Base-by-base conservation (phyloP, 2,888 invertebrate genomes). In the Drosophila falleni region DNA sequence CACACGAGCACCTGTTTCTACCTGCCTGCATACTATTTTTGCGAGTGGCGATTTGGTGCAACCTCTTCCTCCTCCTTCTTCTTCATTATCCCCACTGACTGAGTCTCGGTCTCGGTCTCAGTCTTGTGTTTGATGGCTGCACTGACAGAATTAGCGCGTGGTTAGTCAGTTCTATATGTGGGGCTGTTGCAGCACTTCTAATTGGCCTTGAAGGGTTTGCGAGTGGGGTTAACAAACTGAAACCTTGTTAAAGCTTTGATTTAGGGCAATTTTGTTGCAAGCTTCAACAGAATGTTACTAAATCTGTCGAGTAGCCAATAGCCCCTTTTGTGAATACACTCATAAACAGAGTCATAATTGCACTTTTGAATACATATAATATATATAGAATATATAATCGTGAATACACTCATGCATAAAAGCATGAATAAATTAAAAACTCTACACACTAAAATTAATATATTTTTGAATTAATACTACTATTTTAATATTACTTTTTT, bases 61-160 rank as follows among this genome's bases (percentile, higher is more conserved):
- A 15, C 31, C 37, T 31, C 11, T 1, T 1, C 23, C 16, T 13
- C 5, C 13, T 31, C 13, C n/a, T 8, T 37, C 31, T 31, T 11
- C n/a, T 8, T 37, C 37, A 19, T 16, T 9, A 13, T 33, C 29
- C 54, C 26, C 46, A 33, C 11, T 44, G 13, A 1, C 31, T 9
- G 10, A 31, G 31, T 5, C 35, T 11, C 59, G 8, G 31, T 2
- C 56, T 59, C 68, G 8, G 31, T 9, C 56, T 59, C 68, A 79
- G 78, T 71, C 78, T 76, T 74, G 72, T 73, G 82, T 82, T 80
- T 81, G 82, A 81, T 62, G 81, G 44, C 71, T 81, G 71, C 80
- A 80, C 84, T 86, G 88, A 53, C 78, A 86, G 75, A 88, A 84
- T 82, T 80, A 78, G 77, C 74, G 62, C 56, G 71, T 63, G 79